Evolutionary conservation across 2,797 vertebrate genomes (phyloP).

Genomic region (Chelon labrosus): DNA sequence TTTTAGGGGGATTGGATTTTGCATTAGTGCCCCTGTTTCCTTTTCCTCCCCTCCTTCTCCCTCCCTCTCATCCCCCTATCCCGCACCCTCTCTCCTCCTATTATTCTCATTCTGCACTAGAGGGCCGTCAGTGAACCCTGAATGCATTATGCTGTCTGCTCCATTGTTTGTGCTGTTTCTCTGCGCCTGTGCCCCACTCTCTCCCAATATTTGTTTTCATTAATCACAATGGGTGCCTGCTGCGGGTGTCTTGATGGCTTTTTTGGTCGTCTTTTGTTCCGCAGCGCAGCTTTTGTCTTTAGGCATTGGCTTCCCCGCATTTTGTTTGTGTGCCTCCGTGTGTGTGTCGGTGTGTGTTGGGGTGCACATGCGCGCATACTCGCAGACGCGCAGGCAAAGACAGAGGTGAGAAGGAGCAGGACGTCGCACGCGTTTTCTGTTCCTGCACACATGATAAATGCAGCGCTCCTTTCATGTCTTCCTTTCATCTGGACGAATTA

Average conservation of each 20-base stretch:
- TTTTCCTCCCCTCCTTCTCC: conserved; percentile 55
- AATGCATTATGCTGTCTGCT: conserved; percentile 80
- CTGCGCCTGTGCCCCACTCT: conserved; percentile 73
- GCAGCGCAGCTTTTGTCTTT: conserved; percentile 75
- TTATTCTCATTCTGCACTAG: conserved; percentile 81
- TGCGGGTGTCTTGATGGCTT: conserved; percentile 90
- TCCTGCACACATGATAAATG: conserved; percentile 40
- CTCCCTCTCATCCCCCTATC: conserved; percentile 54
- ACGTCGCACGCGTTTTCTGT: conserved; percentile 10
- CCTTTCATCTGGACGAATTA: conserved; percentile 60
- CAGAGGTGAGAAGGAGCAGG: conserved; percentile 33
- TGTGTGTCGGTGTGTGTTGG: conserved; percentile 54
- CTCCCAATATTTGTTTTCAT: conserved; percentile 93
- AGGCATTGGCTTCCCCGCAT: conserved; percentile 65
- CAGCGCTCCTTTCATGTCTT: conserved; percentile 54
- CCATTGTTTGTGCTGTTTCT: conserved; percentile 82
- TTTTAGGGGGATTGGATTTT: conserved; percentile 70
- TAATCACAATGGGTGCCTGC: conserved; percentile 92
- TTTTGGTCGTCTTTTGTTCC: conserved; percentile 81
- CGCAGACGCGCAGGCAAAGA: conserved; percentile 21
- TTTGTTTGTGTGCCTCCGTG: conserved; percentile 63
- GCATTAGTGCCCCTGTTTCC: conserved; percentile 74
- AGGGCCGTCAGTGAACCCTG: conserved; percentile 81
- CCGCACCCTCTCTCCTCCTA: conserved; percentile 70
- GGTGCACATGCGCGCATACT: conserved; percentile 42